phyloP scores from a whole-genome alignment of 2,113 vertebrate species.

The Jacana jacana region DNA sequence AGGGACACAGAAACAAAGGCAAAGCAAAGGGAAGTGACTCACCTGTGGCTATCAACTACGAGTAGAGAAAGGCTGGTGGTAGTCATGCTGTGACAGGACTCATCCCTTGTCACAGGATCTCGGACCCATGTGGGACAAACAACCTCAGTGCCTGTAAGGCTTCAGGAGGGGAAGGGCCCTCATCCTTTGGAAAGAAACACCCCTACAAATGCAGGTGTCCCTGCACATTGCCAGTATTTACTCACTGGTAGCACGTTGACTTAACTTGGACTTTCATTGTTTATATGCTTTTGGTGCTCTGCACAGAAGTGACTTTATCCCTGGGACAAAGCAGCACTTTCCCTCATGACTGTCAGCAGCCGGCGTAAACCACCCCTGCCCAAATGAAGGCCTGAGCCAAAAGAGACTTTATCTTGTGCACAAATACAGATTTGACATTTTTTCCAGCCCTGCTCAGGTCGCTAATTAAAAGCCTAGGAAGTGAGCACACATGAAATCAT shows the following conservation, averaged over 20 bases:
- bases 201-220: neutral
- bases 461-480: slow-evolving; percentile 69
- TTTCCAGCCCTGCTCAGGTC: slow-evolving; percentile 51
- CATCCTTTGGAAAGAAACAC: neutral
- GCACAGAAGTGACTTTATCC: neutral
- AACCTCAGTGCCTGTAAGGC: neutral
- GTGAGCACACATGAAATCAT: slow-evolving; percentile 78
- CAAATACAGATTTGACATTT: slow-evolving; percentile 29
- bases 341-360: neutral
- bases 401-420: slow-evolving; percentile 22
- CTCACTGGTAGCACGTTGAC: neutral
- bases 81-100: neutral
- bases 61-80: neutral
- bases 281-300: neutral
- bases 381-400: neutral
- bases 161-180: neutral
- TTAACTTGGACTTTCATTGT: neutral
- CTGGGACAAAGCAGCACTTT: neutral
- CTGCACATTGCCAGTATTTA: neutral
- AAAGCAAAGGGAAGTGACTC: slow-evolving; percentile 28
- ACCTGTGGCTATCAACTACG: neutral
- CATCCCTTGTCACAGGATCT: neutral
- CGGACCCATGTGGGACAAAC: neutral
- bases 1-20: neutral
- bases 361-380: neutral